Base-by-base conservation (phyloP, 1,140 invertebrate species). In the Cydia amplana region DNA sequence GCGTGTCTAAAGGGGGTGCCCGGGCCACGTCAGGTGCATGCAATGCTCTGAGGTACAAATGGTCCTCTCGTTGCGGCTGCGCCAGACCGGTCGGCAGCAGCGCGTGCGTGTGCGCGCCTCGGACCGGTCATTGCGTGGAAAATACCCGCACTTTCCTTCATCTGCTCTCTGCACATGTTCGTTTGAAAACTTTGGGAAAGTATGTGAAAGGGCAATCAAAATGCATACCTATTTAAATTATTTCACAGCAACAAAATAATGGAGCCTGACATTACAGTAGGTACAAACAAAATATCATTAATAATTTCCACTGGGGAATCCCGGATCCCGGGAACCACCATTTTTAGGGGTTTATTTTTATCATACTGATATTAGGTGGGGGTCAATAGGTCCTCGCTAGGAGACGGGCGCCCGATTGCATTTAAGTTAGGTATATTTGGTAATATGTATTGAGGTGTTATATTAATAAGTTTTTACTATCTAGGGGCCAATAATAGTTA, bases 101-200 rank as follows among this genome's bases (percentile, higher is more conserved):
- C 18, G 55, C 55, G 18, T 3, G 49, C n/a, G 49, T n/a, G 49
- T 46, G 49, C 16, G 16, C 49, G 14, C 49, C 55, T 60, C 55
- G n/a, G 9, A 60, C 55, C 18, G 18, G 55, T 60, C 55, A 6
- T 18, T 12, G 18, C n/a, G 6, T 60, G 55, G 55, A 60, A 60
- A 60, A 60, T 60, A 60, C 55, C 55, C 55, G 18, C 55, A 20
- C 55, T 60, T 60, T 60, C 55, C 55, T 60, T n/a, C 55, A n/a
- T n/a, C 18, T 9, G 55, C 18, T 20, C 55, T 6, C n/a, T 60
- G 55, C 55, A 23, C 7, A 9, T 20, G 18, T 60, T 9, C 7
- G 16, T 20, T 18, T 23, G 20, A 4, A 23, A 60, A n/a, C 55
- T 20, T 6, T 20, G 55, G 55, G 55, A 60, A 60, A 60, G 55